Conservation (phyloP, 2,113 vertebrate species). For the Seriola aureovittata region DNA sequence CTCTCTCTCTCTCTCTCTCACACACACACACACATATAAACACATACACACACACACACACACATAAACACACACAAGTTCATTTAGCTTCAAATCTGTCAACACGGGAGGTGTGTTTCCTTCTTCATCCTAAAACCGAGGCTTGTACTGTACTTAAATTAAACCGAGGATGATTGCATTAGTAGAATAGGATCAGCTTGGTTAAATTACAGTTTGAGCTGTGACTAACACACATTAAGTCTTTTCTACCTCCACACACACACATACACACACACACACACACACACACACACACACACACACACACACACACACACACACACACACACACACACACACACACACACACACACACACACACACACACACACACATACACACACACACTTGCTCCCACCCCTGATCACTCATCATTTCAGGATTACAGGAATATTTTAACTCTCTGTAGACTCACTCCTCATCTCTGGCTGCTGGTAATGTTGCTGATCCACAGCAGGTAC, state of each 20-base stretch:
- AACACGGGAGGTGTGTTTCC: conserved; percentile 24
- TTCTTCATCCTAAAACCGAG: conserved; percentile 5
- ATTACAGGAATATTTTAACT: conserved; percentile 47
- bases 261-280: not conserved
- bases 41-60: conserved; percentile 47
- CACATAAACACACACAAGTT: conserved; percentile 9
- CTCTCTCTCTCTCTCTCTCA: not conserved
- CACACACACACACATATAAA: conserved; percentile 15
- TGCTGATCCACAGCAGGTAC: conserved; percentile 6
- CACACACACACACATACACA: too few relatives aligned
- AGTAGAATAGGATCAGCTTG: not conserved
- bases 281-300: not conserved
- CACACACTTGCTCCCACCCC: not conserved
- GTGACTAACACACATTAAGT: conserved; percentile 18
- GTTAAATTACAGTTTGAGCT: conserved; percentile 23
- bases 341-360: not conserved
- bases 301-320: conserved; percentile 5
- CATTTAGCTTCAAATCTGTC: conserved; percentile 23
- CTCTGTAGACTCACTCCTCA: conserved; percentile 24
- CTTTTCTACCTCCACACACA: conserved; percentile 12
- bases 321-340: conserved; percentile 5
- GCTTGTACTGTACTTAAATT: not conserved
- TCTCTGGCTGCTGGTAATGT: not conserved
- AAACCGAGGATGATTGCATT: conserved; percentile 8
- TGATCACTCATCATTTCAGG: conserved; percentile 44